These are phyloP conservation scores for Nannospalax galili DNA, from an alignment of 2,113 vertebrate species.

Conservation along the genomic window DNA sequence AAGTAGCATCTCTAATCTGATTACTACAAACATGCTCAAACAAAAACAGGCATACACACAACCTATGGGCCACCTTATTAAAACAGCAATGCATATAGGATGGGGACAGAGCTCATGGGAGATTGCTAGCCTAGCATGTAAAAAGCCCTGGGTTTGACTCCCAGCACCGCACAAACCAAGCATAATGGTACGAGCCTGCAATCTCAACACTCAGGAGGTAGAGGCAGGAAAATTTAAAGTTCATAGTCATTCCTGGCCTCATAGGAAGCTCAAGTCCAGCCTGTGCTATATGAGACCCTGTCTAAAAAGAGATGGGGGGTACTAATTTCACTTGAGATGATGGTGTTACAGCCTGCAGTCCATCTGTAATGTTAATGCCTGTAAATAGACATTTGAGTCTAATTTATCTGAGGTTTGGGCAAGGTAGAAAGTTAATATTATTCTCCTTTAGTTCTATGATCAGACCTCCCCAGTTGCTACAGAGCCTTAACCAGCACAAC, in stretches of 20 bases:
- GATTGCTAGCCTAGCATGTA: neutral
- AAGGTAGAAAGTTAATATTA: conserved; percentile 6
- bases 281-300: neutral
- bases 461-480: neutral
- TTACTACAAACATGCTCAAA: conserved; percentile 32
- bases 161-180: neutral
- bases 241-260: neutral
- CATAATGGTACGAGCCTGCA: neutral
- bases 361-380: neutral
- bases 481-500: neutral
- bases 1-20: conserved; percentile 47
- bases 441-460: neutral
- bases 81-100: neutral
- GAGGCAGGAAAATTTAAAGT: neutral
- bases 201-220: neutral
- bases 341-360: neutral
- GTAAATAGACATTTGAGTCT: conserved; percentile 22
- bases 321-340: conserved; percentile 20
- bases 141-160: neutral
- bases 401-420: conserved; percentile 1
- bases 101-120: no score
- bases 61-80: neutral
- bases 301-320: neutral
- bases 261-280: neutral
- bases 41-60: neutral